These are phyloP conservation scores for Poecilia picta DNA, from an alignment of 2,797 vertebrate genomes.

Conservation along the genomic window DNA sequence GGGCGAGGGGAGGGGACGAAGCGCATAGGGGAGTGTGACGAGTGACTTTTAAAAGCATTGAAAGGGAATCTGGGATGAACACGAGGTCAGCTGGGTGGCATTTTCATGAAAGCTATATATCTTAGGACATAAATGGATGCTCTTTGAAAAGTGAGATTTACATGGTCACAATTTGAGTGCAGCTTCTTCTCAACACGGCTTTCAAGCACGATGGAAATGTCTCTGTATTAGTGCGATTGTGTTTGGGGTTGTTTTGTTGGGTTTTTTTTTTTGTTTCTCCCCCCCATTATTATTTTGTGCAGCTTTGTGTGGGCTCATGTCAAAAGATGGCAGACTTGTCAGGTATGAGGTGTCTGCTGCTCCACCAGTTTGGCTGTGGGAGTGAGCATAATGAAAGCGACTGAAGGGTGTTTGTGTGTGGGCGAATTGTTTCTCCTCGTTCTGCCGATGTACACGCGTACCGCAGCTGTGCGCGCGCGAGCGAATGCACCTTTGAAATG, in stretches of 20 bases:
- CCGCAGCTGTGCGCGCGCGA: slow-evolving; percentile 10
- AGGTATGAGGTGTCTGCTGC: slow-evolving; percentile 75
- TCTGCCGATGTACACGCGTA: slow-evolving; percentile 42
- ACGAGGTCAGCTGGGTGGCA: slow-evolving; percentile 48
- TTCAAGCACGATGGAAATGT: slow-evolving; percentile 32
- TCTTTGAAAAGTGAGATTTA: slow-evolving; percentile 44
- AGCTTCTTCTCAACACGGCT: slow-evolving; percentile 54
- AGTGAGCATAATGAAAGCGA: slow-evolving; percentile 76
- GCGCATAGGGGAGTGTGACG: slow-evolving; percentile 32
- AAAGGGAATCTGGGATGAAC: slow-evolving; percentile 14
- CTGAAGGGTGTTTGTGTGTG: slow-evolving; percentile 70
- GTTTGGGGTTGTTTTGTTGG: neutral
- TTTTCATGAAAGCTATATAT: slow-evolving; percentile 52
- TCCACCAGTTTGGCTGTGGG: slow-evolving; percentile 72
- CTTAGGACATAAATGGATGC: slow-evolving; percentile 27
- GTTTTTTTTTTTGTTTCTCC: neutral
- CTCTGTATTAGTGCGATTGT: slow-evolving; percentile 8
- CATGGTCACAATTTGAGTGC: slow-evolving; percentile 27
- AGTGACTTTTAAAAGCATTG: slow-evolving; percentile 56
- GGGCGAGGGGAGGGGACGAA: neutral
- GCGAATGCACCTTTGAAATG: slow-evolving; percentile 27
- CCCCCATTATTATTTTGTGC: slow-evolving; percentile 29
- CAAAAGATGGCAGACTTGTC: slow-evolving; percentile 74
- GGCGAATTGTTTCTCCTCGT: slow-evolving; percentile 65
- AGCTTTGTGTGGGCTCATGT: slow-evolving; percentile 68